These are phyloP conservation scores for Frankliniella fusca DNA, from an alignment of 2,888 invertebrate genomes.

Conservation along the genomic window DNA sequence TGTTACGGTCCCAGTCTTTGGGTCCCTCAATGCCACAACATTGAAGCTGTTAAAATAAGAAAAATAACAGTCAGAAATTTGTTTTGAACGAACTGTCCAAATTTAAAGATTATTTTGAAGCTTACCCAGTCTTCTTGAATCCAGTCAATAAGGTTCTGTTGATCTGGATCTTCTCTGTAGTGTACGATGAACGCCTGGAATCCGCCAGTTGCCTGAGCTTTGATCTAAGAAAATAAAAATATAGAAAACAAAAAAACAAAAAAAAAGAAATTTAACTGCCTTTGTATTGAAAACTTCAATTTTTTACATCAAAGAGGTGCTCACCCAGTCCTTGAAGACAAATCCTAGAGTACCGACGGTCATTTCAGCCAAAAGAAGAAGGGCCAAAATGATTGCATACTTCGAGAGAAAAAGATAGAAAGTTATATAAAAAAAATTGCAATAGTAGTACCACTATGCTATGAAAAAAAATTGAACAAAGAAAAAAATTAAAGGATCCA, in stretches of 20 bases:
- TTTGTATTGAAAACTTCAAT: background rate
- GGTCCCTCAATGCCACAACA: slow-evolving; percentile 96
- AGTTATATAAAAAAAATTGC: background rate
- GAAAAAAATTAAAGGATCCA: slow-evolving; percentile 34
- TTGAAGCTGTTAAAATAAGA: slow-evolving; percentile 59
- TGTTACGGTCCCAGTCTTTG: slow-evolving; percentile 96
- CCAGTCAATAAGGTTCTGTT: slow-evolving; percentile 97
- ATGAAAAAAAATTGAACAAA: slow-evolving; percentile 28
- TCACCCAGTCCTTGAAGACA: slow-evolving; percentile 93
- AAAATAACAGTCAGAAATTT: background rate
- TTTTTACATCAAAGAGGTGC: slow-evolving; percentile 42
- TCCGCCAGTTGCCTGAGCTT: slow-evolving; percentile 83
- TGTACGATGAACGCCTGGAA: slow-evolving; percentile 90
- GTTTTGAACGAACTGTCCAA: slow-evolving; percentile 20
- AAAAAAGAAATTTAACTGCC: background rate
- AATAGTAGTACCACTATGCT: slow-evolving; percentile 31
- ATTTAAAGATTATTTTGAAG: background rate
- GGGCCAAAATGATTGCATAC: slow-evolving; percentile 90
- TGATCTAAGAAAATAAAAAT: slow-evolving; percentile 60
- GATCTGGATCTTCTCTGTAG: slow-evolving; percentile 96
- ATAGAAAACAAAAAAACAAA: slow-evolving; percentile 31
- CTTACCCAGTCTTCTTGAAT: slow-evolving; percentile 94
- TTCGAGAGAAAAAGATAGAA: slow-evolving; percentile 51
- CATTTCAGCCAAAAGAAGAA: slow-evolving; percentile 82
- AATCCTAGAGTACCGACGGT: slow-evolving; percentile 87